Percentiles rank a stretch among this genome's conserved stretches.
Conservation (phyloP, 2,797 vertebrate species). For the Sebastes matsubarae region DNA sequence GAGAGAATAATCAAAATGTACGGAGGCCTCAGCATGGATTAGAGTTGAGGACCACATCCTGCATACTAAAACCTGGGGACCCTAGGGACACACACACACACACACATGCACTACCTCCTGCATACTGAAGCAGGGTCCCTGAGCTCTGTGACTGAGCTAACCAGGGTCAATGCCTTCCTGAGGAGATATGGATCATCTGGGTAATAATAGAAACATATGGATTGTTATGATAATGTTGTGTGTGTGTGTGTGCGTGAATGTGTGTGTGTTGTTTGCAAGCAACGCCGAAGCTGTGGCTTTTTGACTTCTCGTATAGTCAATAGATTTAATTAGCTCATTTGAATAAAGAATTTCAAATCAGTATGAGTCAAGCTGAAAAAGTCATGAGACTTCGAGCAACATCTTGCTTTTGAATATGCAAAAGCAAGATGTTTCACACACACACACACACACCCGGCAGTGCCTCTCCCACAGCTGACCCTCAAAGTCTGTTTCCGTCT, state of each 20-base stretch:
- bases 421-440: slow-evolving; percentile 1
- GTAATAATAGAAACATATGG: slow-evolving; percentile 31
- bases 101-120: background rate
- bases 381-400: background rate
- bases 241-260: background rate
- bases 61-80: slow-evolving; percentile 55
- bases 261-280: background rate
- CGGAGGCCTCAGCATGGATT: slow-evolving; percentile 48
- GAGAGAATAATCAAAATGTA: slow-evolving; percentile 57
- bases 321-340: slow-evolving; percentile 10
- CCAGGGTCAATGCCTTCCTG: slow-evolving; percentile 5
- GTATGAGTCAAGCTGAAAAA: slow-evolving; percentile 13
- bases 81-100: background rate
- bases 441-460: background rate
- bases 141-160: slow-evolving; percentile 12
- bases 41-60: slow-evolving; percentile 32
- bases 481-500: slow-evolving; percentile 37
- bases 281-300: background rate
- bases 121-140: slow-evolving; percentile 7
- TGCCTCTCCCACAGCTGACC: slow-evolving; percentile 45
- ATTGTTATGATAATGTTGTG: background rate
- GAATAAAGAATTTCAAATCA: slow-evolving; percentile 4
- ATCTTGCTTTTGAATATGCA: slow-evolving; percentile 27
- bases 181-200: slow-evolving; percentile 25
- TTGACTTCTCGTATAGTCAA: background rate